A percentile compares a stretch with the other conserved stretches of the same genome.
Conservation (phyloP, 23 tunicate species). For the Ascidia mentula region DNA sequence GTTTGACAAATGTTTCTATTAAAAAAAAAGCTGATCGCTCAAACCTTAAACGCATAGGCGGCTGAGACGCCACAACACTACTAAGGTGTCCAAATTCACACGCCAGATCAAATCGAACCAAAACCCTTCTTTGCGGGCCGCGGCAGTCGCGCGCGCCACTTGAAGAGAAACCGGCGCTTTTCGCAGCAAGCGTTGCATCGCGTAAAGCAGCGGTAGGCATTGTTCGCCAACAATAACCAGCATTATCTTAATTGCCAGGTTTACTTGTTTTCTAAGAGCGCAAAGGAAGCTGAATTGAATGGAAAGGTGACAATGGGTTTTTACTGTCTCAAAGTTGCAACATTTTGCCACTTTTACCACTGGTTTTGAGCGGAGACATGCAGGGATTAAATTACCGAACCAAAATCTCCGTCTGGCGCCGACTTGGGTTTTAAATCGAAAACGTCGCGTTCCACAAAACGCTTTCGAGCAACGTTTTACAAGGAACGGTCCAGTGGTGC, state of each 20-base stretch:
- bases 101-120: background rate
- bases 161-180: background rate
- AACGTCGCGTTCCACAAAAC: too few relatives aligned
- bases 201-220: background rate
- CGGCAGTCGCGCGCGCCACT: background rate
- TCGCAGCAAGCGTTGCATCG: background rate
- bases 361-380: too few relatives aligned
- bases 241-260: conserved; percentile 3
- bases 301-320: background rate
- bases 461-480: too few relatives aligned
- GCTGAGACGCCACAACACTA: background rate
- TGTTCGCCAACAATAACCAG: background rate
- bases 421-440: too few relatives aligned
- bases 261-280: background rate
- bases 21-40: too few relatives aligned
- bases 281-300: background rate
- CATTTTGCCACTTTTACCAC: background rate
- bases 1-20: too few relatives aligned
- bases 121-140: conserved; percentile 7
- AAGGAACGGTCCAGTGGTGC: too few relatives aligned
- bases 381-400: too few relatives aligned
- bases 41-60: too few relatives aligned
- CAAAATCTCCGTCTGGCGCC: too few relatives aligned
- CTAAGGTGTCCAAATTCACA: conserved; percentile 6
- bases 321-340: background rate